phyloP scores from a whole-genome alignment of 2,113 vertebrate genomes.

The Alexandromys fortis region DNA sequence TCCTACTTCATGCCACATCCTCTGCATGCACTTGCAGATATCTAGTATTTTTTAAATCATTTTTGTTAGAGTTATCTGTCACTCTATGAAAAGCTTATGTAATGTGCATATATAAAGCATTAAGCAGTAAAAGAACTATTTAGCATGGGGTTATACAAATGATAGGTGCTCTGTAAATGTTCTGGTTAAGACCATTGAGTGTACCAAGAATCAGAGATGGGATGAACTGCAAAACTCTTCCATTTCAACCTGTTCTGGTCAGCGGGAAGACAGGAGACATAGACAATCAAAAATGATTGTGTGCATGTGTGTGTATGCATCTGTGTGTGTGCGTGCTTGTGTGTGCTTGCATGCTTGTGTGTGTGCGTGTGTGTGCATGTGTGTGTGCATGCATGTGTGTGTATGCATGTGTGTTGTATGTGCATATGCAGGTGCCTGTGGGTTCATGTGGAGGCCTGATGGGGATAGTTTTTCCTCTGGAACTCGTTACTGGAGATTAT shows the following conservation, averaged over 20 bases:
- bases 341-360: background rate
- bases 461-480: background rate
- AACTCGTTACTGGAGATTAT: background rate
- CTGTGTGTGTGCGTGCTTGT: background rate
- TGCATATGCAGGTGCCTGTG: background rate
- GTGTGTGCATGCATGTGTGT: background rate
- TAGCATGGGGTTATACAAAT: slow-evolving; percentile 1
- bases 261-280: background rate
- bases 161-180: background rate
- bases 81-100: background rate
- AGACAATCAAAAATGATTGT: background rate
- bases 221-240: background rate
- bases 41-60: slow-evolving; percentile 20
- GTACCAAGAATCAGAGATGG: background rate
- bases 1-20: background rate
- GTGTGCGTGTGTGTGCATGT: background rate
- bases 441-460: background rate
- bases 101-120: background rate
- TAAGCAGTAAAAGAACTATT: slow-evolving; percentile 6
- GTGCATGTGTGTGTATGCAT: background rate
- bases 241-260: background rate
- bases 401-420: background rate
- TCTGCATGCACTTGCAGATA: background rate
- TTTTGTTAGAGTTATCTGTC: slow-evolving; percentile 30
- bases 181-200: background rate